phyloP scores from a whole-genome alignment of 2,113 vertebrate genomes.

The Corythornis cristatus region DNA sequence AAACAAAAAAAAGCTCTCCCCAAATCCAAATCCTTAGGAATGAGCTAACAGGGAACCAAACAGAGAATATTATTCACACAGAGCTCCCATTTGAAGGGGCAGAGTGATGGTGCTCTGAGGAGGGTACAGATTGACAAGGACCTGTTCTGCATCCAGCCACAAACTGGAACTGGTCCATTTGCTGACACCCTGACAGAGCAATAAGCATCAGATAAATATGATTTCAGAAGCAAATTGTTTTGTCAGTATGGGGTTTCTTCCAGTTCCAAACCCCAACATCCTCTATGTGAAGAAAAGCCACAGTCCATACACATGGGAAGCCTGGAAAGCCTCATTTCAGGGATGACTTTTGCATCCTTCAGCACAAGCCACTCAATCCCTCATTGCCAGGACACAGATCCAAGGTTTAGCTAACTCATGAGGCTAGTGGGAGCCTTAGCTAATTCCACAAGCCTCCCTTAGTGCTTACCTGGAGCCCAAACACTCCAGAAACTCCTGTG shows the following conservation, averaged over 20 bases:
- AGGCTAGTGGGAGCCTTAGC: not conserved
- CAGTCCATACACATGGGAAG: not conserved
- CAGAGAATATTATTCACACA: not conserved
- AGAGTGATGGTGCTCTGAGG: not conserved
- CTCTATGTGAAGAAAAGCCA: not conserved
- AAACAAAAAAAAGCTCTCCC: no score
- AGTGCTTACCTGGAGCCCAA: not conserved
- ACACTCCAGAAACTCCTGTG: not conserved
- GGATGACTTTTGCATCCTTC: not conserved
- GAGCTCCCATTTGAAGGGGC: not conserved
- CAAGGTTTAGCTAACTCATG: not conserved
- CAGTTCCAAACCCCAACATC: not conserved
- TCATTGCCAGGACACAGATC: not conserved
- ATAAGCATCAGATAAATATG: not conserved
- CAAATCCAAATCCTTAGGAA: not conserved
- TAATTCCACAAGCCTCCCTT: not conserved
- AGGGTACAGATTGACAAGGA: not conserved
- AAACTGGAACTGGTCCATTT: not conserved
- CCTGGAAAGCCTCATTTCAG: not conserved
- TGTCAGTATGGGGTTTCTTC: fast-evolving
- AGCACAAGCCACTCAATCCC: not conserved
- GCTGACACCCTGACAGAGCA: not conserved
- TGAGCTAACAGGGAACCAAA: not conserved
- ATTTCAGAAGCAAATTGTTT: not conserved
- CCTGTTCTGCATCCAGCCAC: not conserved